Percentiles rank a stretch among this genome's conserved stretches.
Evolutionary conservation across 2,797 vertebrate genomes (phyloP).

Genomic region (Spinibarbus caldwelli): DNA sequence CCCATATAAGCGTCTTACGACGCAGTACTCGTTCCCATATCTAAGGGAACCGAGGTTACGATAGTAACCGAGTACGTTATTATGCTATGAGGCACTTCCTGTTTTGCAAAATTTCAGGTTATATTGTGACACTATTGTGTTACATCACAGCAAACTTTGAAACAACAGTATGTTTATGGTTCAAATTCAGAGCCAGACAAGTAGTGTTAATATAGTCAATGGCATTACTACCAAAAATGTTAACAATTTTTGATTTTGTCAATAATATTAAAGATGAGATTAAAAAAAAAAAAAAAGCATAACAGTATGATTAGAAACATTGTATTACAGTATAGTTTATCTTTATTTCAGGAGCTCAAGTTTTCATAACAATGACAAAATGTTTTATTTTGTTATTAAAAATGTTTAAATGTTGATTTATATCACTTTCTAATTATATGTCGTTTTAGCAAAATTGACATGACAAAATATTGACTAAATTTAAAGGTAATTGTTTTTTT

Average conservation of each 20-base stretch:
- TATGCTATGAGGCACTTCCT: not conserved
- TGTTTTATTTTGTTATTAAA: not conserved
- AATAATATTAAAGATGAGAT: not conserved
- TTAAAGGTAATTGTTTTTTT: not conserved
- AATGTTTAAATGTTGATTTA: not conserved
- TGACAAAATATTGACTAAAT: not conserved
- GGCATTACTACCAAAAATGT: too few species aligned
- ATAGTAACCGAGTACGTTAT: too few species aligned
- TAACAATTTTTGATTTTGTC: not conserved
- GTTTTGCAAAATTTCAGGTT: not conserved
- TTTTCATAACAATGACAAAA: not conserved
- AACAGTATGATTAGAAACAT: too few species aligned
- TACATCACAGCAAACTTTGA: not conserved
- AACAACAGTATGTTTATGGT: not conserved
- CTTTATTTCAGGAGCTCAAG: not conserved
- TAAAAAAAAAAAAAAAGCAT: too few species aligned
- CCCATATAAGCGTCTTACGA: too few species aligned
- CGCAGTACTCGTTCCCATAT: too few species aligned
- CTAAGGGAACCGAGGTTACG: too few species aligned
- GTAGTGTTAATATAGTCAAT: not conserved
- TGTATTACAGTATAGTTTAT: too few species aligned
- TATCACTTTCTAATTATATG: not conserved
- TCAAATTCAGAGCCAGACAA: not conserved
- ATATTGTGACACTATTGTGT: not conserved
- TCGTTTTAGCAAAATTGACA: not conserved